These are phyloP conservation scores for Alosa alosa DNA, from an alignment of 2,113 vertebrate genomes.

Conservation along the genomic window DNA sequence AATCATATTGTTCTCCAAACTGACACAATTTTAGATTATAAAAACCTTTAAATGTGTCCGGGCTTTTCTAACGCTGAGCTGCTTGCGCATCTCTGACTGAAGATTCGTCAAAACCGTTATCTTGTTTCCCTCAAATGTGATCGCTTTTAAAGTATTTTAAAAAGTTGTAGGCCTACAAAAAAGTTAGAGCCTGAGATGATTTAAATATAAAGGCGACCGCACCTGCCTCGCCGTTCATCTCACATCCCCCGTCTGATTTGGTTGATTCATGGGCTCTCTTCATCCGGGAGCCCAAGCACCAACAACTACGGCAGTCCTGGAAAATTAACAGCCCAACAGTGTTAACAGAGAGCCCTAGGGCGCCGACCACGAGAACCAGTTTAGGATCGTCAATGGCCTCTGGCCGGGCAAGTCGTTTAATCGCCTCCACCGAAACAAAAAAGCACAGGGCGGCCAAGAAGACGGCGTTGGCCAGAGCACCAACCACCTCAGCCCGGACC, in stretches of 20 bases:
- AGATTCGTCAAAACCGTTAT: not conserved
- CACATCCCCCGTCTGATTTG: slow-evolving; percentile 15
- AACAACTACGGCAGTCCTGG: slow-evolving; percentile 69
- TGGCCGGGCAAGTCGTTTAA: slow-evolving; percentile 71
- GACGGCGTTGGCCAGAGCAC: slow-evolving; percentile 80
- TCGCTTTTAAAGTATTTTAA: not conserved
- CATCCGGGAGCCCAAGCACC: not conserved
- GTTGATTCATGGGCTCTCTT: not conserved
- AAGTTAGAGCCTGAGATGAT: not conserved
- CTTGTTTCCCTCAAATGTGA: not conserved
- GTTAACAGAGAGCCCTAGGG: slow-evolving; percentile 80
- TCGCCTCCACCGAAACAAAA: slow-evolving; percentile 75
- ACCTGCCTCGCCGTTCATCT: slow-evolving; percentile 71
- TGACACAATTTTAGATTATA: not conserved
- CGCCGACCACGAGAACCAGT: slow-evolving; percentile 79
- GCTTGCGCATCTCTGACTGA: not conserved
- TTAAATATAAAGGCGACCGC: slow-evolving; percentile 40
- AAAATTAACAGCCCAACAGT: slow-evolving; percentile 79
- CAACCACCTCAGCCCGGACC: slow-evolving; percentile 78
- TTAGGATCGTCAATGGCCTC: slow-evolving; percentile 67
- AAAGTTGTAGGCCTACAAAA: not conserved
- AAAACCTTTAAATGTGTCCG: not conserved
- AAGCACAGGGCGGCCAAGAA: slow-evolving; percentile 76
- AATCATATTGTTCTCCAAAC: not conserved
- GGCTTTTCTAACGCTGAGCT: not conserved